A percentile compares a stretch with the other conserved stretches of the same genome.
Evolutionary conservation across 2,888 invertebrate species (phyloP).

Genomic region (Hylaea fasciaria): DNA sequence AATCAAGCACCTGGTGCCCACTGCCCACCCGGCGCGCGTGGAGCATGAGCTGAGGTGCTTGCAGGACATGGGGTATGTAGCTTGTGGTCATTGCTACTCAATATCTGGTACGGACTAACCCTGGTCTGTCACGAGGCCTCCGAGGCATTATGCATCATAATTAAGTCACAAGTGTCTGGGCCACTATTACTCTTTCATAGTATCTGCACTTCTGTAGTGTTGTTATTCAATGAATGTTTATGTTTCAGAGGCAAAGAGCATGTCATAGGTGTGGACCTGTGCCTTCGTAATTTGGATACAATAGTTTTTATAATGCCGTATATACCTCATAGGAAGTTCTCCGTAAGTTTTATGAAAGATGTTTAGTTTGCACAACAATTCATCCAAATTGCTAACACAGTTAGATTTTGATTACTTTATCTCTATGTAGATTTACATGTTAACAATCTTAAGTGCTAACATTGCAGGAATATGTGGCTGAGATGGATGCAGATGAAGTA

Average conservation of each 20-base stretch:
- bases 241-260: slow-evolving; percentile 89
- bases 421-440: too few species aligned
- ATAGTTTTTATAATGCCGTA: slow-evolving; percentile 96
- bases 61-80: slow-evolving; percentile 89
- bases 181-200: too few species aligned
- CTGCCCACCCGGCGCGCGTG: slow-evolving; percentile 92
- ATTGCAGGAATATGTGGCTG: slow-evolving; percentile 89
- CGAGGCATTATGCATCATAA: too few species aligned
- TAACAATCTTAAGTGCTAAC: neutral
- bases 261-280: slow-evolving; percentile 92
- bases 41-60: slow-evolving; percentile 92
- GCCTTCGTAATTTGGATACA: slow-evolving; percentile 90
- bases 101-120: too few species aligned
- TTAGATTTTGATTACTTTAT: too few species aligned
- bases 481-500: slow-evolving; percentile 89
- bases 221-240: too few species aligned
- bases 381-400: too few species aligned
- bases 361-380: neutral
- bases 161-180: too few species aligned
- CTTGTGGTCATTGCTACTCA: slow-evolving; percentile 55
- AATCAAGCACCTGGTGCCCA: slow-evolving; percentile 94
- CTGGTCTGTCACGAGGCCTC: too few species aligned
- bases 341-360: slow-evolving; percentile 80
- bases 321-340: slow-evolving; percentile 92
- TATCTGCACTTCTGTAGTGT: too few species aligned